Evolutionary conservation across 2,888 invertebrate species (phyloP).

Genomic region (Cotesia congregata): DNA sequence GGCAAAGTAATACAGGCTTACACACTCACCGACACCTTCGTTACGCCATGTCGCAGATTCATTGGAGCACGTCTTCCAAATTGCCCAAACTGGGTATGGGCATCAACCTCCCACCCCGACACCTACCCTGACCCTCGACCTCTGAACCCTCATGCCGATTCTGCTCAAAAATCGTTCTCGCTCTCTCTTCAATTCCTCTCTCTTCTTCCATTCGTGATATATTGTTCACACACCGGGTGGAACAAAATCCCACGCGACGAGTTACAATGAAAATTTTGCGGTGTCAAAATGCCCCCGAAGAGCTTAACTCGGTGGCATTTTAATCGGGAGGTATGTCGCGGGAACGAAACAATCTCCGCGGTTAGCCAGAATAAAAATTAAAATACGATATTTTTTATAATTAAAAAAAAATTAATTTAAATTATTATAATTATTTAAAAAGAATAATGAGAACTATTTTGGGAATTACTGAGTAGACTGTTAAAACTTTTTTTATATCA

Average conservation of each 20-base stretch:
- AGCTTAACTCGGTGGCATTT: neutral
- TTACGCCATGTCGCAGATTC: constrained; percentile 34
- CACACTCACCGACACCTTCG: constrained; percentile 26
- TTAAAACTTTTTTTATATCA: neutral
- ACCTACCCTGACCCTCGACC: neutral
- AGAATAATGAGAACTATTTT: neutral
- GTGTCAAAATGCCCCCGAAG: neutral
- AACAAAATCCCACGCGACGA: neutral
- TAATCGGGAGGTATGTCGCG: neutral
- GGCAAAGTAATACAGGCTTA: constrained; percentile 1
- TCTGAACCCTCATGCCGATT: neutral
- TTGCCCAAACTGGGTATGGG: constrained; percentile 13
- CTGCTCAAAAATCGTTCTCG: neutral
- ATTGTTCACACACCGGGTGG: neutral
- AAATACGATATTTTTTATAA: neutral
- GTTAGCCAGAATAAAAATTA: neutral
- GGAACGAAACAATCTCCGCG: neutral
- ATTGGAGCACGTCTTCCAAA: constrained; percentile 40
- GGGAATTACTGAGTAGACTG: neutral
- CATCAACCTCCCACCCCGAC: neutral
- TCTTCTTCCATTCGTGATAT: neutral
- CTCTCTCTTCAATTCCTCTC: neutral
- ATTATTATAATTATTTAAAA: neutral
- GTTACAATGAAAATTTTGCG: constrained; percentile 9
- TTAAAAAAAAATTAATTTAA: no score